Conservation (phyloP, 2,797 vertebrate species). For the Sebastes matsubarae region DNA sequence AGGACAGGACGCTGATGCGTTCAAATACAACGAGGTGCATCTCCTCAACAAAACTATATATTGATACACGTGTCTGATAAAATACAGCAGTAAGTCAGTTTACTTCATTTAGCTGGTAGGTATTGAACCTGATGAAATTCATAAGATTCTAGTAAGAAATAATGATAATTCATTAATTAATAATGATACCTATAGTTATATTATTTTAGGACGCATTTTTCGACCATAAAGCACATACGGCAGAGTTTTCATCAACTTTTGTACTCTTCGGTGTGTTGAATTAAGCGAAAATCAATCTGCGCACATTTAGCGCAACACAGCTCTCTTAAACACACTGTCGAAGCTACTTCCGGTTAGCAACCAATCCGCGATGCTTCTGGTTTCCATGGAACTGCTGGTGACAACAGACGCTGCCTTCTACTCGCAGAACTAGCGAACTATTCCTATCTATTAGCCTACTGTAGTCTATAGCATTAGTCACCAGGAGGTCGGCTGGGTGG, state of each 20-base stretch:
- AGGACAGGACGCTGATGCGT: slow-evolving; percentile 10
- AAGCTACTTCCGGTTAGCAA: slow-evolving; percentile 76
- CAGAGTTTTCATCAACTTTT: neutral
- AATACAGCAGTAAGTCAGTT: neutral
- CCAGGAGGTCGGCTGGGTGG: accelerated
- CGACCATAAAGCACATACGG: neutral
- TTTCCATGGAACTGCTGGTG: slow-evolving; percentile 61
- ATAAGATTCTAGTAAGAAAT: neutral
- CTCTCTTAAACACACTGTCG: neutral
- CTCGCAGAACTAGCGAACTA: neutral
- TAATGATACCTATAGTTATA: no score
- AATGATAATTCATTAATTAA: no score
- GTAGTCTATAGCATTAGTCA: no score
- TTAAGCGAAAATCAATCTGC: neutral
- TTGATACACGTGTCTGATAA: no score
- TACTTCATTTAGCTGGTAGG: neutral
- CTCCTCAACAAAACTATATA: neutral
- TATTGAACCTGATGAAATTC: neutral
- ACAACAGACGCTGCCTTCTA: neutral
- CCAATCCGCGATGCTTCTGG: slow-evolving; percentile 57
- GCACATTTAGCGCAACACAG: neutral
- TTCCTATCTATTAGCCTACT: no score
- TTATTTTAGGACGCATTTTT: neutral
- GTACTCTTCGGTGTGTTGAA: neutral
- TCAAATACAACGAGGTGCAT: neutral